Evolutionary conservation across 1,140 invertebrate genomes (phyloP).

Genomic region (Anastatus disparis): DNA sequence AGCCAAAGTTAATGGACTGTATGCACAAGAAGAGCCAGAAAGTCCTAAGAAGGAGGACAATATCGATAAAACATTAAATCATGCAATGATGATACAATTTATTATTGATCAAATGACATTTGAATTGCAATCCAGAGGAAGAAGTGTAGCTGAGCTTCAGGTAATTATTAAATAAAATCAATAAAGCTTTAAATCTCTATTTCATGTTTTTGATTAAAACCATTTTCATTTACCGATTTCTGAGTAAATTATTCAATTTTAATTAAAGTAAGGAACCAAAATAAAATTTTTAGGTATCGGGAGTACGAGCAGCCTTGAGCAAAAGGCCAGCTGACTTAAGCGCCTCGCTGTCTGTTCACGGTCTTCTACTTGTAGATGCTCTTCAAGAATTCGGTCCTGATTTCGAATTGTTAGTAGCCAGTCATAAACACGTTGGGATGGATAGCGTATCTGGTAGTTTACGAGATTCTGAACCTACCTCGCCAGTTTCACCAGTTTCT

Average conservation of each 20-base stretch:
- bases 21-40: slow-evolving; percentile 63
- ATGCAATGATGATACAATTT: slow-evolving; percentile 86
- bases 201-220: too few relatives aligned
- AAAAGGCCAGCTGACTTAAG: slow-evolving; percentile 78
- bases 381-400: slow-evolving; percentile 94
- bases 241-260: too few relatives aligned
- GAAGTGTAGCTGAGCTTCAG: slow-evolving; percentile 90
- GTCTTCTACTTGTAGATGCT: slow-evolving; percentile 91
- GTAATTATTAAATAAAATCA: slow-evolving; percentile 49
- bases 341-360: slow-evolving; percentile 88
- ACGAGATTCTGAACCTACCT: slow-evolving; percentile 89
- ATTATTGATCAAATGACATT: slow-evolving; percentile 88
- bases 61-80: slow-evolving; percentile 65
- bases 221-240: too few relatives aligned
- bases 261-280: neutral
- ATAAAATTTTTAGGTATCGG: slow-evolving; percentile 69
- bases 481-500: slow-evolving; percentile 78
- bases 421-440: slow-evolving; percentile 93
- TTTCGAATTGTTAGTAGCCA: slow-evolving; percentile 93
- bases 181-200: too few relatives aligned
- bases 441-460: slow-evolving; percentile 94
- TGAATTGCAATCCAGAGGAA: slow-evolving; percentile 84
- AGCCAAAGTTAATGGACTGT: slow-evolving; percentile 21
- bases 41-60: slow-evolving; percentile 60
- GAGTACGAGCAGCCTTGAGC: slow-evolving; percentile 81